Conservation (phyloP, 2,797 vertebrate species). For the Alcedo atthis region DNA sequence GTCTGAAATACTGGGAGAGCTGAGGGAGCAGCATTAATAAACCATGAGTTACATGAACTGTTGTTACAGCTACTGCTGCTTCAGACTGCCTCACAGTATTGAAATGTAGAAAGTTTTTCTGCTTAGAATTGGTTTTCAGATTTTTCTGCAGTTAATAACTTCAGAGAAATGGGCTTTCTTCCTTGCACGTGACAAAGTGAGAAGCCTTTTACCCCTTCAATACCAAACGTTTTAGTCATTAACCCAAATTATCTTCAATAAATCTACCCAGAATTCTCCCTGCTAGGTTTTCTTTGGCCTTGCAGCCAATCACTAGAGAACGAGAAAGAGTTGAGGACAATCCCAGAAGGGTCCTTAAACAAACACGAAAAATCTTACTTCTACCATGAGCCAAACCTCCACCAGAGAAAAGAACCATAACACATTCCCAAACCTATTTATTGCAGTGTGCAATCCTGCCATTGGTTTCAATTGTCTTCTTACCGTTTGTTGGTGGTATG, state of each 20-base stretch:
- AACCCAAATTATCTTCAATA: background rate
- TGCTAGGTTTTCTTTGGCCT: background rate
- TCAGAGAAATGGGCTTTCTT: background rate
- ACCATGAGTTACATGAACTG: background rate
- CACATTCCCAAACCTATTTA: constrained; percentile 41
- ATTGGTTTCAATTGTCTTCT: constrained; percentile 50
- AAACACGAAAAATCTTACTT: background rate
- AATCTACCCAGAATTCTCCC: background rate
- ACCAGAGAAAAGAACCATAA: constrained; percentile 1
- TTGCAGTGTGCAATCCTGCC: constrained; percentile 33
- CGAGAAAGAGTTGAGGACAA: background rate
- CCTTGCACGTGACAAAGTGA: background rate
- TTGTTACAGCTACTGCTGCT: background rate
- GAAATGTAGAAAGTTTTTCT: background rate
- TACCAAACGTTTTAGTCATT: background rate
- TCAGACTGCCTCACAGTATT: background rate
- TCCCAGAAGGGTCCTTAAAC: background rate
- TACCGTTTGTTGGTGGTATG: constrained; percentile 87
- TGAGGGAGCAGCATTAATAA: background rate
- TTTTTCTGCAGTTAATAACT: background rate
- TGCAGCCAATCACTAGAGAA: background rate
- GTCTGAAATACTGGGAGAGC: background rate
- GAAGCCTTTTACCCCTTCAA: background rate
- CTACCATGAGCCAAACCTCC: constrained; percentile 3
- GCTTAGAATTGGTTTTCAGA: background rate